Percentiles rank a stretch among this genome's conserved stretches.
Conservation (phyloP, 2,113 vertebrate species). For the Chunga burmeisteri region DNA sequence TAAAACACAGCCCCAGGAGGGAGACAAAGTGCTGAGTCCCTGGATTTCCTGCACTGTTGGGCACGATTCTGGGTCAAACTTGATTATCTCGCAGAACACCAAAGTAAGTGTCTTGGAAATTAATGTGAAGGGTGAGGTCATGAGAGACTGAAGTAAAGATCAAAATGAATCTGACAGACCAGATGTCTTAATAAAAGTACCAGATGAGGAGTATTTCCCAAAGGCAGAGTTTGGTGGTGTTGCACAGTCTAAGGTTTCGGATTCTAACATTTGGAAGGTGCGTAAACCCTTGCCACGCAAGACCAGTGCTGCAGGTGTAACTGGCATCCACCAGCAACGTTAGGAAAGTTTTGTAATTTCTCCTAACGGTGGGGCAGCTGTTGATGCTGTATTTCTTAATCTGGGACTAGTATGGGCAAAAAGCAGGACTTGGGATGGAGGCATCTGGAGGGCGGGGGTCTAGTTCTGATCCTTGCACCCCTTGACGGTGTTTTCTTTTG, state of each 20-base stretch:
- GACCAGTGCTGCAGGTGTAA: not conserved
- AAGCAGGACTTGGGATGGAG: not conserved
- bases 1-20: not conserved
- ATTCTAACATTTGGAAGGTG: rapidly evolving
- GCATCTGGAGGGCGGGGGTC: not conserved
- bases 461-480: not conserved
- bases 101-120: not conserved
- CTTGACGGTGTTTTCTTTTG: not conserved
- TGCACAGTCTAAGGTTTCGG: not conserved
- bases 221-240: not conserved
- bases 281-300: rapidly evolving
- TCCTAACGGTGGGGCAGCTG: rapidly evolving
- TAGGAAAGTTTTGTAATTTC: not conserved
- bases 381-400: not conserved
- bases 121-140: not conserved
- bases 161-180: rapidly evolving
- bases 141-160: not conserved
- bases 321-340: not conserved
- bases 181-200: not conserved
- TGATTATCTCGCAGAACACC: not conserved
- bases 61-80: not conserved
- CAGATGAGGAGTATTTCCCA: not conserved
- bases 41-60: not conserved
- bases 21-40: not conserved
- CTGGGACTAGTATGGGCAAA: not conserved